These are phyloP conservation scores for Pseudococcus longispinus DNA, from an alignment of 2,888 invertebrate species.

Conservation along the genomic window DNA sequence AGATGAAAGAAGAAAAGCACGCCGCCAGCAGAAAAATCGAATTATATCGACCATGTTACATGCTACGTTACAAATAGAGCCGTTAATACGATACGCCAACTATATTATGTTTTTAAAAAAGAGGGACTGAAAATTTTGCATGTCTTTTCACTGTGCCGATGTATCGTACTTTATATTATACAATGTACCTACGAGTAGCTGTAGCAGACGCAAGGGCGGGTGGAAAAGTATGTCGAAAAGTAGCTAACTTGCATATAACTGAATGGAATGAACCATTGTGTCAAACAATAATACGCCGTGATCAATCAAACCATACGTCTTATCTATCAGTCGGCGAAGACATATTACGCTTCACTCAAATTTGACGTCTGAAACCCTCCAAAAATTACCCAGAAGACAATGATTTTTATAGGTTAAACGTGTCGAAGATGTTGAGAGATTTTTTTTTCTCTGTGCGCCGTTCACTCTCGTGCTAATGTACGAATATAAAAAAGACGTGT, in stretches of 20 bases:
- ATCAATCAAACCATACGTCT: conserved; percentile 56
- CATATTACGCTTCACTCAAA: conserved; percentile 56
- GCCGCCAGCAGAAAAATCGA: conserved; percentile 1
- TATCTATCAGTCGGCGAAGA: conserved; percentile 56
- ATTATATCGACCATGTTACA: conserved; percentile 31
- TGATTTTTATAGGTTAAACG: conserved; percentile 47
- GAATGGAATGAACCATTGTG: conserved; percentile 55
- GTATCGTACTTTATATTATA: conserved; percentile 1
- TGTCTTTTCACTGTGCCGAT: conserved; percentile 31
- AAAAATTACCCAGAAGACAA: conserved; percentile 51
- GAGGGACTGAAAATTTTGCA: conserved; percentile 49
- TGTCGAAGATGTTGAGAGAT: conserved; percentile 39
- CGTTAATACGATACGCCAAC: conserved; percentile 44
- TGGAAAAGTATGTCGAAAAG: conserved; percentile 13
- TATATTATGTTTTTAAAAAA: conserved; percentile 32
- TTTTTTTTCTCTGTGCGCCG: neutral
- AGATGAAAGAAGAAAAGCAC: neutral
- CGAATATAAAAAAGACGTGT: neutral
- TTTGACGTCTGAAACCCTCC: conserved; percentile 54
- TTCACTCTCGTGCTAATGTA: neutral
- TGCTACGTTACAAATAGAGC: conserved; percentile 42
- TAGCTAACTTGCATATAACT: conserved; percentile 51
- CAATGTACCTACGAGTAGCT: too few species aligned
- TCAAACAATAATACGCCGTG: conserved; percentile 55
- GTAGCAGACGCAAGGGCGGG: neutral